Evolutionary conservation across 1,140 invertebrate genomes (phyloP).

Genomic region (Brevipalpus yothersi): DNA sequence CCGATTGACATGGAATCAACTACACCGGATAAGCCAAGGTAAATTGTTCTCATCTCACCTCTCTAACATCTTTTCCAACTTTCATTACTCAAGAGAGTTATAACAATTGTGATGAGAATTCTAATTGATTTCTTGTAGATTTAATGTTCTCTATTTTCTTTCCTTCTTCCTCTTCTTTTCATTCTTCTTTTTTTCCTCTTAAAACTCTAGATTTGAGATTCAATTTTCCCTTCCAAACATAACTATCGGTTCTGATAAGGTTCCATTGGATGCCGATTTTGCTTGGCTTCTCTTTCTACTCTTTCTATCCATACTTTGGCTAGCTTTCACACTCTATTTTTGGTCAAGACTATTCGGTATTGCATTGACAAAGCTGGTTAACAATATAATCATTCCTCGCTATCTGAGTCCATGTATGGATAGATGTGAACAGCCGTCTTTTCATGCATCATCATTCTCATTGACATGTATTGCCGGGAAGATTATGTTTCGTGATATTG

Average conservation of each 20-base stretch:
- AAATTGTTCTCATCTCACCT: no score
- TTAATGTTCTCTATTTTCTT: no score
- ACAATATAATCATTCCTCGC: conserved; percentile 39
- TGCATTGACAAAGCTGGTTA: conserved; percentile 63
- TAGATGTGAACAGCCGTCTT: not conserved
- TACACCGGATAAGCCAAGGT: no score
- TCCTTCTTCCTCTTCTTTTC: no score
- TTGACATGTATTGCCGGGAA: conserved; percentile 84
- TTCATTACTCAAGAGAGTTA: no score
- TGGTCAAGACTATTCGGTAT: conserved; percentile 74
- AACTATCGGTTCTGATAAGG: conserved; percentile 10
- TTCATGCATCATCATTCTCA: conserved; percentile 49
- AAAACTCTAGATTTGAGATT: not conserved
- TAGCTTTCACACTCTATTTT: conserved; percentile 82
- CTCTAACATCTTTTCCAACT: no score
- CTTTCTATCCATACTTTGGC: conserved; percentile 53
- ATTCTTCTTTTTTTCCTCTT: no score
- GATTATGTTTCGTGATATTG: conserved; percentile 91
- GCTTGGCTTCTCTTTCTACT: conserved; percentile 52
- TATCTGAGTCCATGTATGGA: conserved; percentile 21
- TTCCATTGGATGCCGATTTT: conserved; percentile 40
- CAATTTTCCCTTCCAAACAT: conserved; percentile 4
- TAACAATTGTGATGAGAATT: no score
- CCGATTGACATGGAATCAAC: no score
- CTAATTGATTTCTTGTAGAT: no score